Conservation (phyloP, 2,888 invertebrate genomes). For the Drosophila algonquin region DNA sequence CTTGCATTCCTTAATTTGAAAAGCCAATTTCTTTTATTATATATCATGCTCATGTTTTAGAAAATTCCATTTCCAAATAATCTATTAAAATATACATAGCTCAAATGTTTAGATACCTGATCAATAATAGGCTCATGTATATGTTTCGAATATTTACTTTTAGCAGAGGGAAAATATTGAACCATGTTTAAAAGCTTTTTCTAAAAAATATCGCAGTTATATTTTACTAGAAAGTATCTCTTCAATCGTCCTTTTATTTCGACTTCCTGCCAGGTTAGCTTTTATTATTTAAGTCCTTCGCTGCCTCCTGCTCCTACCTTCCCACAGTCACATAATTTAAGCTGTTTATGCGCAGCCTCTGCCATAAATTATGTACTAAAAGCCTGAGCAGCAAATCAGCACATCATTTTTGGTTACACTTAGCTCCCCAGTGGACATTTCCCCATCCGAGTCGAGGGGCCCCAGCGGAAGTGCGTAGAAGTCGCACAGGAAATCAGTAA, state of each 20-base stretch:
- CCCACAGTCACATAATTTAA: constrained; percentile 66
- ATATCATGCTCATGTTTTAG: too few relatives aligned
- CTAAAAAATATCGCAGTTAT: background rate
- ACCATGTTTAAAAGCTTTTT: background rate
- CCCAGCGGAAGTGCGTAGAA: constrained; percentile 67
- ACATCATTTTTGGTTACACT: constrained; percentile 66
- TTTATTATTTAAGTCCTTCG: constrained; percentile 40
- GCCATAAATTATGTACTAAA: constrained; percentile 76
- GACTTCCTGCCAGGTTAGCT: constrained; percentile 8
- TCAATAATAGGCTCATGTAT: background rate
- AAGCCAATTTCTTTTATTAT: too few relatives aligned
- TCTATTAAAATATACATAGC: background rate
- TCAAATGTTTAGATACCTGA: accelerated
- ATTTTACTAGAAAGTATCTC: background rate
- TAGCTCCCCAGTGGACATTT: constrained; percentile 18
- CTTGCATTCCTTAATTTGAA: too few relatives aligned
- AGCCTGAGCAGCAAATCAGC: constrained; percentile 65
- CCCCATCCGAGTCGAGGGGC: constrained; percentile 18
- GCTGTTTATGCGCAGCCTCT: constrained; percentile 65
- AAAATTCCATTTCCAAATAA: too few relatives aligned
- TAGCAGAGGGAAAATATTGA: background rate
- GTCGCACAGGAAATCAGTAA: constrained; percentile 59
- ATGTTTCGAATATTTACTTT: background rate
- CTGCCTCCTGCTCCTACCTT: constrained; percentile 5
- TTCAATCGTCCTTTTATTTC: constrained; percentile 1